Conservation (phyloP, 2,888 invertebrate genomes). For the Sympetrum striolatum region DNA sequence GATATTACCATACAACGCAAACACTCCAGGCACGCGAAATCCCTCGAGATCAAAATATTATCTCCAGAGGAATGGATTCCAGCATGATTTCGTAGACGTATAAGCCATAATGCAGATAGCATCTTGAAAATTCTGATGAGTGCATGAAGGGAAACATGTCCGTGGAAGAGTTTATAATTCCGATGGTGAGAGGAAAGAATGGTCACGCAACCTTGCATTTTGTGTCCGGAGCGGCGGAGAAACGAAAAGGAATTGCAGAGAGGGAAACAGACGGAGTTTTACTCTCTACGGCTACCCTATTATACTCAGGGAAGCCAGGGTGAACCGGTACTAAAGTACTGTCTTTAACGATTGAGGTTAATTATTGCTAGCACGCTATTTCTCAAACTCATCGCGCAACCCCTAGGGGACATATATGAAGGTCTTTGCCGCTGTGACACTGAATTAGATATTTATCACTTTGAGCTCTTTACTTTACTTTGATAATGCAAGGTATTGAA, state of each 20-base stretch:
- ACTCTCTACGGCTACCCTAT: background rate
- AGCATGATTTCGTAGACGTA: no score
- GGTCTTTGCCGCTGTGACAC: no score
- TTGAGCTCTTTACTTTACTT: no score
- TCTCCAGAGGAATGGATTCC: no score
- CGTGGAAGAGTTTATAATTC: background rate
- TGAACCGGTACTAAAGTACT: no score
- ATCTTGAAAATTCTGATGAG: background rate
- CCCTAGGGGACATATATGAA: no score
- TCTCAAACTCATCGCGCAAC: background rate
- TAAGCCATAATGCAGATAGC: no score
- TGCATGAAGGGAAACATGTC: background rate
- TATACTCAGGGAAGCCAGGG: background rate
- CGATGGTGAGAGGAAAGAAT: background rate
- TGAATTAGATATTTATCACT: no score
- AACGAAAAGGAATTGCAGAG: background rate
- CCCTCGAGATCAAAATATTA: no score
- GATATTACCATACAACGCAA: no score
- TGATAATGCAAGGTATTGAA: no score
- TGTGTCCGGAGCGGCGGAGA: background rate
- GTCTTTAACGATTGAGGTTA: background rate
- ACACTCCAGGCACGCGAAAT: no score
- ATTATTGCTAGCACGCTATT: background rate
- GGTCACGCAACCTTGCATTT: background rate
- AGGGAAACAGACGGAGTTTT: background rate